Evolutionary conservation across 2,113 vertebrate species (phyloP).

Genomic region (Rhabdornis inornatus): DNA sequence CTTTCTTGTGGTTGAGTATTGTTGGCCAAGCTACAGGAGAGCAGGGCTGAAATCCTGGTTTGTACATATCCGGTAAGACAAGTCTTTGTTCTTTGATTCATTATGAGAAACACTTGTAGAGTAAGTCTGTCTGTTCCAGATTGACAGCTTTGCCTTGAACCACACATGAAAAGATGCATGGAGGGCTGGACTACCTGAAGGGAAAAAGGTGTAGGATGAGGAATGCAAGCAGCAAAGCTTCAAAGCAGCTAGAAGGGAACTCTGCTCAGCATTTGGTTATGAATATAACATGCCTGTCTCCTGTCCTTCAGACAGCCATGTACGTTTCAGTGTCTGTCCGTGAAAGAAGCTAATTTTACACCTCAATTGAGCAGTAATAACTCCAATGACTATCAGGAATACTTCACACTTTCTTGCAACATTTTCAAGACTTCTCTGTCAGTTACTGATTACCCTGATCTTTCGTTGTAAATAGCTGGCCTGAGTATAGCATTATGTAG

Average conservation of each 20-base stretch:
- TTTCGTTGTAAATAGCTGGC: background rate
- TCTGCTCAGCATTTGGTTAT: background rate
- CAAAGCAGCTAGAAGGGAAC: background rate
- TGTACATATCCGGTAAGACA: background rate
- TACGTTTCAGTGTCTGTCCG: background rate
- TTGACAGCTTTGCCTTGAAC: conserved; percentile 6
- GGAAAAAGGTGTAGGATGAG: background rate
- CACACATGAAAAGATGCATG: background rate
- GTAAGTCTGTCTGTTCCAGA: background rate
- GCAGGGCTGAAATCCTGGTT: background rate
- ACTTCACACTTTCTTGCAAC: background rate
- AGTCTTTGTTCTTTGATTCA: conserved; percentile 34
- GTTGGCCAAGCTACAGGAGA: conserved; percentile 27
- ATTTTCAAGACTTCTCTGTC: background rate
- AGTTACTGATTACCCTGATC: background rate
- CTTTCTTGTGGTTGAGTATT: conserved; percentile 53
- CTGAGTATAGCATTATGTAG: background rate
- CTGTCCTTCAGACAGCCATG: background rate
- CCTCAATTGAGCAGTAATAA: background rate
- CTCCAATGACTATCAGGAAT: background rate
- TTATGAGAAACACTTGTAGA: background rate
- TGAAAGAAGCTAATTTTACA: background rate
- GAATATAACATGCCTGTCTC: background rate
- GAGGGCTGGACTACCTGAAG: background rate
- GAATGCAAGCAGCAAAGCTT: background rate